phyloP scores from a whole-genome alignment of 2,113 vertebrate species.

The Engraulis encrasicolus region DNA sequence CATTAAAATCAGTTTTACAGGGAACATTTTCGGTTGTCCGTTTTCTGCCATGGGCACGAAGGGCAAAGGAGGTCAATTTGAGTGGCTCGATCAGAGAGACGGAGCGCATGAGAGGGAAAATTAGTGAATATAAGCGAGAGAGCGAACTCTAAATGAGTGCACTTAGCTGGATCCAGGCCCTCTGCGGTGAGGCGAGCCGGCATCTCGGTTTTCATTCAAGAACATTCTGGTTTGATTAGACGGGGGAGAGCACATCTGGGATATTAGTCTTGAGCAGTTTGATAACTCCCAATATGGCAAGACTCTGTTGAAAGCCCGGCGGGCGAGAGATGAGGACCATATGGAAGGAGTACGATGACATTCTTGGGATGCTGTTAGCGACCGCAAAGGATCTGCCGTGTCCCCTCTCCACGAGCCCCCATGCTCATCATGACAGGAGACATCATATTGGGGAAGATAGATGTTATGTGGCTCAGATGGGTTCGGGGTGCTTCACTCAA shows the following conservation, averaged over 20 bases:
- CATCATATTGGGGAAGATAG: neutral
- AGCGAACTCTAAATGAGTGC: neutral
- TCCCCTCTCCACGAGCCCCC: neutral
- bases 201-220: neutral
- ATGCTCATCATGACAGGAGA: neutral
- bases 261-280: neutral
- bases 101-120: neutral
- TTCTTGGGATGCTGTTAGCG: neutral
- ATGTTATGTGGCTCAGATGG: neutral
- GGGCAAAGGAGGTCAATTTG: neutral
- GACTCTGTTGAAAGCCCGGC: neutral
- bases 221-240: slow-evolving; percentile 13
- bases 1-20: neutral
- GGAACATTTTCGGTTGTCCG: neutral
- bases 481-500: neutral
- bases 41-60: neutral
- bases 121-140: neutral
- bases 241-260: neutral
- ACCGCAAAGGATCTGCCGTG: neutral
- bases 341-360: slow-evolving; percentile 5
- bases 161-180: neutral
- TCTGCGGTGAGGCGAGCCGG: neutral
- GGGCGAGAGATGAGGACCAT: slow-evolving; percentile 10
- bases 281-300: neutral
- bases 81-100: neutral